A percentile compares a stretch with the other conserved stretches of the same genome.
phyloP scores from a whole-genome alignment of 2,113 vertebrate species.

The Salminus brasiliensis region DNA sequence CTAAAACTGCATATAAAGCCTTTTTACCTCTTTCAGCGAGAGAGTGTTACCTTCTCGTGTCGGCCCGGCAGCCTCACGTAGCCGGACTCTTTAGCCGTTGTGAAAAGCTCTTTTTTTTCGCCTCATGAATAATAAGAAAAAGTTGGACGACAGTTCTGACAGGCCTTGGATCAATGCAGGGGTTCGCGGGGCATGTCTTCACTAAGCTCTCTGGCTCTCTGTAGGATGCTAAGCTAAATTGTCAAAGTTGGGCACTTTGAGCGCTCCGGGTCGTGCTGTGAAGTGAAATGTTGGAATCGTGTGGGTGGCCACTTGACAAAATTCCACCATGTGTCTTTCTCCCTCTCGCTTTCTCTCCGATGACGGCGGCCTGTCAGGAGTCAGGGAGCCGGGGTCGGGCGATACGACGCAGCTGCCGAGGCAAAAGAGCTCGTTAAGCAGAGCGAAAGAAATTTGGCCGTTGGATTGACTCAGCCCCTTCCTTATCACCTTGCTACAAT shows the following conservation, averaged over 20 bases:
- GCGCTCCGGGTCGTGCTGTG: background rate
- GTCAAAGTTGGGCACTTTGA: background rate
- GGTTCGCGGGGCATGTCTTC: background rate
- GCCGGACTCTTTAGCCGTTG: background rate
- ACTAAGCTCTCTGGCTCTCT: background rate
- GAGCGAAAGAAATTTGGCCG: background rate
- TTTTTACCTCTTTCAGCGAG: too few relatives aligned
- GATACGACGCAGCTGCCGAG: background rate
- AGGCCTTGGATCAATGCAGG: background rate
- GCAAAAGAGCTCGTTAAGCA: background rate
- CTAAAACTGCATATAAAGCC: constrained; percentile 24
- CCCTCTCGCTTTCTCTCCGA: background rate
- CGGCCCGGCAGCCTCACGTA: background rate
- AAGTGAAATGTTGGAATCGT: background rate
- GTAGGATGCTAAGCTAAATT: background rate
- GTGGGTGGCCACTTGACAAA: constrained; percentile 5
- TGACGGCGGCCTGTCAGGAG: background rate
- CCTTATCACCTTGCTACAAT: background rate
- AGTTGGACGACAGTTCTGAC: constrained; percentile 10
- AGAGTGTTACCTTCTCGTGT: background rate
- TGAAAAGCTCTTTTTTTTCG: background rate
- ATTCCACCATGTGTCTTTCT: background rate
- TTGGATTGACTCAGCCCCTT: background rate
- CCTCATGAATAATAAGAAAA: constrained; percentile 20
- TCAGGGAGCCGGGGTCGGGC: background rate